Evolutionary conservation across 2,888 invertebrate species (phyloP).

Genomic region (Sarcophaga caerulescens): DNA sequence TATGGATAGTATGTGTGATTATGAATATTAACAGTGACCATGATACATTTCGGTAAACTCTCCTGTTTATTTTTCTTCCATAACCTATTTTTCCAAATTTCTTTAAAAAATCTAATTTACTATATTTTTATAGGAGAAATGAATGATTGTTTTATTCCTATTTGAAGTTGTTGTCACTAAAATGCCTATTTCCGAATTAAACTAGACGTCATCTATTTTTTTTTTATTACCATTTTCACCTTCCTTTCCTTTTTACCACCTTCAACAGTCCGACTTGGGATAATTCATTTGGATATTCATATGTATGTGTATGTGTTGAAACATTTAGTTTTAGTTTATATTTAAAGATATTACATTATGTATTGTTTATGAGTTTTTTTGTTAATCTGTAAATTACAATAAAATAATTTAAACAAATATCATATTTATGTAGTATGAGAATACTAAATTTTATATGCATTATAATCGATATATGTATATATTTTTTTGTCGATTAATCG

Average conservation of each 20-base stretch:
- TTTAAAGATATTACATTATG: too few relatives aligned
- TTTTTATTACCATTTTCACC: too few relatives aligned
- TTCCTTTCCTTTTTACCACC: too few relatives aligned
- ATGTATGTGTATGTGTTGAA: too few relatives aligned
- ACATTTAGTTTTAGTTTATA: too few relatives aligned
- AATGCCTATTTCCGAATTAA: neutral
- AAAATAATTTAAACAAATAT: neutral
- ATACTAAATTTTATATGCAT: neutral
- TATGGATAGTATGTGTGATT: neutral
- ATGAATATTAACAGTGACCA: slow-evolving; percentile 48
- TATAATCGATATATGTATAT: too few relatives aligned
- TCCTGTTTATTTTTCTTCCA: slow-evolving; percentile 34
- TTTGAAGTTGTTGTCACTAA: neutral
- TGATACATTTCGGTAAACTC: slow-evolving; percentile 32
- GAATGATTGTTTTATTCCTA: neutral
- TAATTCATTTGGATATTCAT: too few relatives aligned
- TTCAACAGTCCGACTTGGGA: too few relatives aligned
- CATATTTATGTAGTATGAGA: neutral
- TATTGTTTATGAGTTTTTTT: neutral
- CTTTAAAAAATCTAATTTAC: neutral
- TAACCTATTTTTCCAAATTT: slow-evolving; percentile 45
- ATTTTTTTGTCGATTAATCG: too few relatives aligned
- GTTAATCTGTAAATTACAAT: neutral
- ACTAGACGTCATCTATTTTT: too few relatives aligned
- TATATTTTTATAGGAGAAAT: neutral